phyloP scores from a whole-genome alignment of 1,140 invertebrate species.

The Bombus sibiricus region DNA sequence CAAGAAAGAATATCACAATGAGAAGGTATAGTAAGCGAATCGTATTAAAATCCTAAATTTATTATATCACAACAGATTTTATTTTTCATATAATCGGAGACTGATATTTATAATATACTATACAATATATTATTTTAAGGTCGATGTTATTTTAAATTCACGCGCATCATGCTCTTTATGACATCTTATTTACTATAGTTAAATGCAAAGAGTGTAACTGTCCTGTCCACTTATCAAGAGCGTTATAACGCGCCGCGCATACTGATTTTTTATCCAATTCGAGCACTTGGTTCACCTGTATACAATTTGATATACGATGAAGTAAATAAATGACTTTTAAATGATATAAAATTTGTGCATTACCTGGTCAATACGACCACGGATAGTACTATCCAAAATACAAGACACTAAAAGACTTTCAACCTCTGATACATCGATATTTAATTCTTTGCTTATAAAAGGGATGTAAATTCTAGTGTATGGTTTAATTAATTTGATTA shows the following conservation, averaged over 20 bases:
- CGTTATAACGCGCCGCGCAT: conserved; percentile 93
- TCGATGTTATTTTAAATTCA: conserved; percentile 39
- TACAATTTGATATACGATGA: not conserved
- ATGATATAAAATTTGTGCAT: conserved; percentile 22
- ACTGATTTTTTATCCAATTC: conserved; percentile 92
- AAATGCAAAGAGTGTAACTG: conserved; percentile 94
- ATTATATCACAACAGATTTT: conserved; percentile 70
- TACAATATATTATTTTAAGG: conserved; percentile 56
- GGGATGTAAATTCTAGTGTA: conserved; percentile 99
- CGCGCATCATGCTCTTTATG: conserved; percentile 80
- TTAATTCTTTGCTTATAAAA: conserved; percentile 98
- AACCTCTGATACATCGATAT: conserved; percentile 98
- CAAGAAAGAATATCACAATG: not conserved
- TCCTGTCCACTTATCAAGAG: conserved; percentile 97
- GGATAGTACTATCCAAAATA: conserved; percentile 99
- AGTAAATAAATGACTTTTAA: not conserved
- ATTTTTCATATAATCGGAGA: conserved; percentile 53
- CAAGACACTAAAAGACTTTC: conserved; percentile 99
- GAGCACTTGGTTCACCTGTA: conserved; percentile 93
- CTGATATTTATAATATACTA: conserved; percentile 65
- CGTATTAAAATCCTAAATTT: conserved; percentile 62
- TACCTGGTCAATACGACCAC: conserved; percentile 97
- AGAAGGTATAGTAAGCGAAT: conserved; percentile 25
- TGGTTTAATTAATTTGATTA: conserved; percentile 98
- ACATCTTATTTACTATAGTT: conserved; percentile 95